phyloP scores from a whole-genome alignment of 2,113 vertebrate species.

The Aspidoscelis tigris region DNA sequence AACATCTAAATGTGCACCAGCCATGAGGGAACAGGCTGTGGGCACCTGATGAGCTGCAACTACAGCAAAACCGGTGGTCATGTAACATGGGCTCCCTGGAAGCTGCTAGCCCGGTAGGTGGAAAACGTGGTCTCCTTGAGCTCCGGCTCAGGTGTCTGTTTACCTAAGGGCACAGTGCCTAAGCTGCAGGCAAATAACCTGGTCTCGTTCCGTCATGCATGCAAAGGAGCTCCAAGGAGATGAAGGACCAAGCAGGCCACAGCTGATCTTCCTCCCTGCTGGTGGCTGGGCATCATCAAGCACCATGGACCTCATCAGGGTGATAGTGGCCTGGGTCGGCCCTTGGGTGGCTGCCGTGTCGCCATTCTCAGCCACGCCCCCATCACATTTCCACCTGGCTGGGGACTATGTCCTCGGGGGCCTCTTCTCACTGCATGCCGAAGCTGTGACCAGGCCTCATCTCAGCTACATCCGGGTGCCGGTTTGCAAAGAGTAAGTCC shows the following conservation, averaged over 20 bases:
- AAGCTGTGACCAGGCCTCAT: conserved; percentile 8
- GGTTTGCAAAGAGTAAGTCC: conserved; percentile 59
- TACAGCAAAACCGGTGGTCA: too few relatives aligned
- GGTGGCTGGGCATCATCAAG: too few relatives aligned
- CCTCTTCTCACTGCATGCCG: conserved; percentile 80
- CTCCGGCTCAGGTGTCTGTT: too few relatives aligned
- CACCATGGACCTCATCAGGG: background rate
- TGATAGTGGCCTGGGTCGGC: background rate
- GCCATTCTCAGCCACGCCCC: background rate
- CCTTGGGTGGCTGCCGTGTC: background rate
- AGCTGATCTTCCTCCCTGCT: too few relatives aligned
- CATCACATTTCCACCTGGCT: conserved; percentile 67
- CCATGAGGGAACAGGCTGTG: too few relatives aligned
- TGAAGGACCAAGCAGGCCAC: background rate
- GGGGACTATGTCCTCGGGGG: conserved; percentile 82
- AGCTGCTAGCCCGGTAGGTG: too few relatives aligned
- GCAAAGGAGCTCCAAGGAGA: background rate
- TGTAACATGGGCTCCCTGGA: too few relatives aligned
- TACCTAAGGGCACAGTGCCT: background rate
- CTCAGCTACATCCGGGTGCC: conserved; percentile 47
- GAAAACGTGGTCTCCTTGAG: too few relatives aligned
- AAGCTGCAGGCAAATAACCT: conserved; percentile 1
- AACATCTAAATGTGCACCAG: too few relatives aligned
- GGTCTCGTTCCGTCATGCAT: background rate
- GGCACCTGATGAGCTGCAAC: too few relatives aligned